Base-by-base conservation (phyloP, 2,113 vertebrate genomes). In the Dissostichus mawsoni region DNA sequence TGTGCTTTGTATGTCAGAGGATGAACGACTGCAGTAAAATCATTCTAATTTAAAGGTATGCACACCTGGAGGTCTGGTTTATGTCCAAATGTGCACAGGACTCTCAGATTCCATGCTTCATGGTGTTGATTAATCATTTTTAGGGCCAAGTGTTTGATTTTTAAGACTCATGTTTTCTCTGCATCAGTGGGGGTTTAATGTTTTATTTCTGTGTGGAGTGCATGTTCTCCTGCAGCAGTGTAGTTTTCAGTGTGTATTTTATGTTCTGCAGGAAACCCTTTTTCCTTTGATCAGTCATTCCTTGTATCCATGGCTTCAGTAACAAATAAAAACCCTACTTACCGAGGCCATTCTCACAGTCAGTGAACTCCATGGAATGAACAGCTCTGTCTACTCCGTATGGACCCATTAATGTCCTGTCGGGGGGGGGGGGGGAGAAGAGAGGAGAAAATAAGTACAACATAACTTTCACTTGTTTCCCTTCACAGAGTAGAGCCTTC, bases 321-420 rank as follows among this genome's bases (percentile, higher is more conserved):
- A 41, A 41, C 36, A 18, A 14, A 20, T 4, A 17, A 12, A 6
- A 52, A 8, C 10, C 4, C 0, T 3, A 92, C 95, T 96, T 91
- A 97, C 97, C 97, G 72, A 98, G 92, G 36, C 97, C 97, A 0
- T 97, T 97, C 78, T 95, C 94, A 63, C 97, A 97, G 85, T 97
- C 95, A 0, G 92, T 94, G 89, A 98, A 97, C 67, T 98, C 96
- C 63, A 97, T 94, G 83, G 95, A 95, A 63, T 97, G 96, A 66
- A 95, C 94, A 0, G 94, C 89, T 14, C 96, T 94, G 47, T 97
- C 96, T 48, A 96, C 96, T 76, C 96, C 97, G 0, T 97, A 96
- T 0, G 97, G 96, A 92, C 97, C 97, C 97, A 97, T 97, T 25
- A 97, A 92, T 5, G 97, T 97, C 97, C 97, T 98, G 70, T 63